Evolutionary conservation across 2,113 vertebrate species (phyloP), one percentile per base, ranked within the genome.

Genomic region (Natator depressus): DNA sequence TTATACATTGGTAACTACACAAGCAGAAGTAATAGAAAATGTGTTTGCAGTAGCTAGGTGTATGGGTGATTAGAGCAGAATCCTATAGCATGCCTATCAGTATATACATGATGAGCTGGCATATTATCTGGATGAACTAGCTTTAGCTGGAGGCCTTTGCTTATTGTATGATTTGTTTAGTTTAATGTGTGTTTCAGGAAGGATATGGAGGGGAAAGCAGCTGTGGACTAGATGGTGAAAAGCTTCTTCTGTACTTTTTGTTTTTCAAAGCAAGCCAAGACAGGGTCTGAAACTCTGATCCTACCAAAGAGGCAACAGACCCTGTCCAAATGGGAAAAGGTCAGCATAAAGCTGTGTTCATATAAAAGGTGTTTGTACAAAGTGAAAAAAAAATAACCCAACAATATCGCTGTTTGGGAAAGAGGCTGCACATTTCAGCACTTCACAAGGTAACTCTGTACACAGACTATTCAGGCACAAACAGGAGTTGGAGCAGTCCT

Each of bases 401-500:
- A 19, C 22, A 78, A 1, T 3, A 75, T 76, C 9, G 6, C n/a
- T 59, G 78, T 54, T 84, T 69, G 8, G 10, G 47, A 20, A 84
- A 82, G 51, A n/a, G 19, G 50, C 20, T 89, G 27, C 11, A 1
- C 0, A 0, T 38, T 94, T 94, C 0, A 0, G 24, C 93, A 59
- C 35, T 51, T 31, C 88, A 79, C n/a, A 65, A 89, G 76, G 69
- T 84, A 84, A 89, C 85, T 88, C 10, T 11, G 83, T 87, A 24
- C 25, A 20, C 49, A 20, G 31, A 49, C 81, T 72, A 25, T n/a
- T 81, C 38, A 0, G 0, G 3, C 59, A 62, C 82, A 22, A 0
- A 29, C 81, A 69, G 88, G 86, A 38, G 47, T 51, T 47, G 31
- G 69, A 94, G 88, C 75, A 93, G 92, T 90, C 27, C 86, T 87